Conservation (phyloP, 2,113 vertebrate species). For the Ranitomeya variabilis region DNA sequence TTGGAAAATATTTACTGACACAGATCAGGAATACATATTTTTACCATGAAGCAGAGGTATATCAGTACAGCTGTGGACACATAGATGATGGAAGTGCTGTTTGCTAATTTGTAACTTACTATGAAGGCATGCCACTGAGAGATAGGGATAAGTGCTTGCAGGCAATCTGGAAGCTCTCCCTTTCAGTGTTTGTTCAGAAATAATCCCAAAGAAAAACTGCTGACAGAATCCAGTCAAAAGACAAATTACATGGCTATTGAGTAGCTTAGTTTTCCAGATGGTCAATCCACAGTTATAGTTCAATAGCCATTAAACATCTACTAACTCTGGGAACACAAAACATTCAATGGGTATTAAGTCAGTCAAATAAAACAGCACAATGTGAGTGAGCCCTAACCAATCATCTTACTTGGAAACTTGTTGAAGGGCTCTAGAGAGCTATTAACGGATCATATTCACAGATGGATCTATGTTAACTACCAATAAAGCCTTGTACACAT, state of each 20-base stretch:
- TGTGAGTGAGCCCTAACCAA: constrained; percentile 60
- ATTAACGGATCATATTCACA: constrained; percentile 51
- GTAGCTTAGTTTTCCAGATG: constrained; percentile 70
- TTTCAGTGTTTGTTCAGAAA: constrained; percentile 64
- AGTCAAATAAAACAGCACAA: constrained; percentile 62
- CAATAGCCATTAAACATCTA: constrained; percentile 63
- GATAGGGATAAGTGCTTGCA: constrained; percentile 60
- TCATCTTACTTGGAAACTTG: constrained; percentile 62
- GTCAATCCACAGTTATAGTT: constrained; percentile 65
- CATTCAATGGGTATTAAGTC: constrained; percentile 58
- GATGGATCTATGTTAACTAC: constrained; percentile 51
- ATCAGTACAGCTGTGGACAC: constrained; percentile 14
- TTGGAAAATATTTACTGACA: not conserved
- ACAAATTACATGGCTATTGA: constrained; percentile 69
- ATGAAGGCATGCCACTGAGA: constrained; percentile 60
- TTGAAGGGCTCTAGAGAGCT: constrained; percentile 52
- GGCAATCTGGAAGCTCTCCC: constrained; percentile 57
- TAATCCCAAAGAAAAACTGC: constrained; percentile 63
- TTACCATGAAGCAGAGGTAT: not conserved
- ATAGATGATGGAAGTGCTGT: constrained; percentile 53
- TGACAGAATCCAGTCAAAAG: constrained; percentile 70
- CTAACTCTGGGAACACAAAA: constrained; percentile 60
- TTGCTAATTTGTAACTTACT: constrained; percentile 66
- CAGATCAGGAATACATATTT: not conserved
- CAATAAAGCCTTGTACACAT: not conserved